These are phyloP conservation scores for Cenopis cana DNA, from an alignment of 2,888 invertebrate species.

Conservation along the genomic window DNA sequence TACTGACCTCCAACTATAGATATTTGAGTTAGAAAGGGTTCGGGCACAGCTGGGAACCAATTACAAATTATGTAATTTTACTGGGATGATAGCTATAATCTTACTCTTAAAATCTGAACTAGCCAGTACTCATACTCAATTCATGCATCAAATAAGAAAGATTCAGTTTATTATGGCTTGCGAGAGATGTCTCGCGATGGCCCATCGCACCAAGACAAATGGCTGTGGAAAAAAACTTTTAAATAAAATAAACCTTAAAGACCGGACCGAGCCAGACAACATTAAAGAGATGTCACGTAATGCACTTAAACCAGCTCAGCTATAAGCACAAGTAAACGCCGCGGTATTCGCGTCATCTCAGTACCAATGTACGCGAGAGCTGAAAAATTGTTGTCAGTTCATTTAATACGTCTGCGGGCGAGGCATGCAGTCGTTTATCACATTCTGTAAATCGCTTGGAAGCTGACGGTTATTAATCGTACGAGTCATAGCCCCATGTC, in stretches of 20 bases:
- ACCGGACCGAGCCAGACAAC: background rate
- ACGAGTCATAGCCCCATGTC: conserved; percentile 47
- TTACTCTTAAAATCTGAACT: too few relatives aligned
- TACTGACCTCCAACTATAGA: too few relatives aligned
- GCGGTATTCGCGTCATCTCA: conserved; percentile 27
- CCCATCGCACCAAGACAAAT: too few relatives aligned
- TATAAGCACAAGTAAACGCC: conserved; percentile 25
- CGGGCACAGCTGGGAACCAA: too few relatives aligned
- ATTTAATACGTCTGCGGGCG: conserved; percentile 58
- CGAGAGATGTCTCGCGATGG: background rate
- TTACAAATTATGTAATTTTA: too few relatives aligned
- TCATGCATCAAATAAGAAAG: too few relatives aligned
- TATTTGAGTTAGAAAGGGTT: too few relatives aligned
- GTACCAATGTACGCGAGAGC: conserved; percentile 36
- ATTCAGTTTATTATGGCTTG: background rate
- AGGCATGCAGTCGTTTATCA: conserved; percentile 60
- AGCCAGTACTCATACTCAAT: too few relatives aligned
- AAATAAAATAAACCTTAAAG: background rate
- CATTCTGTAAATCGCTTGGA: conserved; percentile 65
- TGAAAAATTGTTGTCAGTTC: conserved; percentile 50
- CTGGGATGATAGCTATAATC: too few relatives aligned
- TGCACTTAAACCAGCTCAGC: conserved; percentile 9
- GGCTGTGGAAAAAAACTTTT: too few relatives aligned
- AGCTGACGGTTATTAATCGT: conserved; percentile 63
- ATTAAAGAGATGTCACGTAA: conserved; percentile 4